Evolutionary conservation across 2,888 invertebrate species (phyloP), one percentile per base, ranked within the genome.

Genomic region (Pollenia labialis): DNA sequence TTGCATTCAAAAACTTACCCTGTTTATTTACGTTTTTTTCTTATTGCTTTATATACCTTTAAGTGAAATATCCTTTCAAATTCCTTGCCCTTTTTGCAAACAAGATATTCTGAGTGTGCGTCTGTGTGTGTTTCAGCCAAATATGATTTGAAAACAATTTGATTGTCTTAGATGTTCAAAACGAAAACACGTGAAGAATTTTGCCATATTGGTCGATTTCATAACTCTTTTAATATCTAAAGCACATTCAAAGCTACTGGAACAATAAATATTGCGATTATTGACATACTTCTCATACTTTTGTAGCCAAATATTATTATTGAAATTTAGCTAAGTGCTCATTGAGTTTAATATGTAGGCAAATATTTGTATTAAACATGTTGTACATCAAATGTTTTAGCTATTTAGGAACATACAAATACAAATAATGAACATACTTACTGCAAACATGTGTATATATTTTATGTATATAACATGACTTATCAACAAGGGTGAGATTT

Each of bases 61-160:
- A 48, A 23, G 6, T 46, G 7, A 64, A 77, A 74, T 64, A 12
- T 8, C 52, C 14, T 79, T 44, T 64, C 12, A 58, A 64, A 82
- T 79, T 75, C 75, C 52, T 81, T 75, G 11, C 4, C 52, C 66
- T 68, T 62, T 10, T 8, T 42, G 12, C 14, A 8, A 7, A 6
- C 12, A n/a, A 44, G 1, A 32, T 32, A 12, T 7, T 50, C n/a
- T 11, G 50, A 32, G 9, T 40, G 40, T 14, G 3, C 32, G 14
- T n/a, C 3, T 58, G 72, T 72, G 60, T 82, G 72, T 40, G 11
- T 75, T 54, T 75, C 50, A 14, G 14, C 1, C 23, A 62, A 54
- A 72, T 76, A 64, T 56, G 56, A 71, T 71, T 77, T 83, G 64
- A 50, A 84, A 79, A 77, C 71, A 64, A 74, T 84, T 68, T 60